Percentiles rank a stretch among this genome's conserved stretches.
These are phyloP conservation scores for Cerastoderma edule DNA, from an alignment of 2,888 invertebrate species.

Conservation along the genomic window DNA sequence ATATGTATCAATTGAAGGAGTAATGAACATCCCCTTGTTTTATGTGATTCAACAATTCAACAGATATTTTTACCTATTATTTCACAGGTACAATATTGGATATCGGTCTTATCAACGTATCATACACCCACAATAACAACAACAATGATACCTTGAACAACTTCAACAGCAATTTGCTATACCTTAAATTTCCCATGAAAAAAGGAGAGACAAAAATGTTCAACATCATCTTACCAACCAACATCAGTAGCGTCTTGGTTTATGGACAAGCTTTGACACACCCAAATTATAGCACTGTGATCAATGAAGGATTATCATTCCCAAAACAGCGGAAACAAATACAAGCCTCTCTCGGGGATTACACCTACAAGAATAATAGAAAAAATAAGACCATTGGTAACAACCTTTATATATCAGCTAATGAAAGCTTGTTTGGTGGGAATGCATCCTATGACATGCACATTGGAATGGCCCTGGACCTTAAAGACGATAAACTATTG, in stretches of 20 bases:
- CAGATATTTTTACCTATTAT: neutral
- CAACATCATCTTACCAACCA: conserved; percentile 8
- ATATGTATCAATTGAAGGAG: too few relatives aligned
- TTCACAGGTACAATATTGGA: neutral
- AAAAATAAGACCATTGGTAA: too few relatives aligned
- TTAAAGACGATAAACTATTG: conserved; percentile 1
- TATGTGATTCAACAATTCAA: too few relatives aligned
- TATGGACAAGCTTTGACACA: conserved; percentile 1
- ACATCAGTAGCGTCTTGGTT: neutral
- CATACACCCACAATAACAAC: neutral
- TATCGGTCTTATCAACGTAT: neutral
- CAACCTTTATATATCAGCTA: neutral
- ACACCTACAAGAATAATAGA: neutral
- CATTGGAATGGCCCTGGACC: conserved; percentile 20
- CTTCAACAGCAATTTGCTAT: neutral
- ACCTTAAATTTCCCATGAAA: neutral
- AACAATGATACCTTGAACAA: neutral
- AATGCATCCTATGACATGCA: conserved; percentile 8
- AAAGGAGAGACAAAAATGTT: conserved; percentile 2
- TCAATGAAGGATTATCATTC: neutral
- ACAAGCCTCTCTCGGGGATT: neutral
- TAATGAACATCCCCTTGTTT: too few relatives aligned
- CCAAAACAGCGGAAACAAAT: neutral
- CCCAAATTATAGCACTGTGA: neutral
- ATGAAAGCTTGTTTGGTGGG: neutral